phyloP scores from a whole-genome alignment of 2,113 vertebrate genomes.

The Castor canadensis region DNA sequence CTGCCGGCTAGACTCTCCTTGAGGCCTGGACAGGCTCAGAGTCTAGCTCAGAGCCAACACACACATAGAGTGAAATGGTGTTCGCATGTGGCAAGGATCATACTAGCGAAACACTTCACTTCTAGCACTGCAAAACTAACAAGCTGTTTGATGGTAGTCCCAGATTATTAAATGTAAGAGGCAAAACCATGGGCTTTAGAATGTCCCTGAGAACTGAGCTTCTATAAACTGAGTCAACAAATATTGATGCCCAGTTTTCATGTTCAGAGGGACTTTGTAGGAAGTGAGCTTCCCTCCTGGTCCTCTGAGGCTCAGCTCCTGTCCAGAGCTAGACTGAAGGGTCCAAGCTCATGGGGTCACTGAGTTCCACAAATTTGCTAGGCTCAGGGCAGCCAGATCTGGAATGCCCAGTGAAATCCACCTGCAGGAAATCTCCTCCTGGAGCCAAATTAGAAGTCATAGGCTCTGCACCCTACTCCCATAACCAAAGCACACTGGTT shows the following conservation, averaged over 20 bases:
- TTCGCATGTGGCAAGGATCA: too few species aligned
- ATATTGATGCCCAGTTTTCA: background rate
- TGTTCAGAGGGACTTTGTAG: background rate
- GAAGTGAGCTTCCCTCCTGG: background rate
- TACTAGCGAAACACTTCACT: background rate
- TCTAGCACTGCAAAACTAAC: background rate
- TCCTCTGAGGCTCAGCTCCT: background rate
- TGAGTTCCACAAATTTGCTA: background rate
- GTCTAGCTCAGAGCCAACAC: background rate
- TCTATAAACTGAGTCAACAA: background rate
- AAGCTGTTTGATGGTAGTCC: background rate
- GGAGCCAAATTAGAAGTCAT: background rate
- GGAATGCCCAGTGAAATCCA: fast-evolving
- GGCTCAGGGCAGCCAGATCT: background rate
- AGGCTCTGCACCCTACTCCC: background rate
- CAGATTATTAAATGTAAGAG: background rate
- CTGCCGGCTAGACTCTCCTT: background rate
- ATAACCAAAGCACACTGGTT: fast-evolving
- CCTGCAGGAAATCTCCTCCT: background rate
- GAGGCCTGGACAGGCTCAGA: too few species aligned
- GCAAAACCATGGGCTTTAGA: background rate
- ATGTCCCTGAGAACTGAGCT: background rate
- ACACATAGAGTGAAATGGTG: fast-evolving
- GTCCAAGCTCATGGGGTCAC: background rate
- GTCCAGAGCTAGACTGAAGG: background rate